Evolutionary conservation across 2,113 vertebrate genomes (phyloP).

Genomic region (Cyprinus carpio): DNA sequence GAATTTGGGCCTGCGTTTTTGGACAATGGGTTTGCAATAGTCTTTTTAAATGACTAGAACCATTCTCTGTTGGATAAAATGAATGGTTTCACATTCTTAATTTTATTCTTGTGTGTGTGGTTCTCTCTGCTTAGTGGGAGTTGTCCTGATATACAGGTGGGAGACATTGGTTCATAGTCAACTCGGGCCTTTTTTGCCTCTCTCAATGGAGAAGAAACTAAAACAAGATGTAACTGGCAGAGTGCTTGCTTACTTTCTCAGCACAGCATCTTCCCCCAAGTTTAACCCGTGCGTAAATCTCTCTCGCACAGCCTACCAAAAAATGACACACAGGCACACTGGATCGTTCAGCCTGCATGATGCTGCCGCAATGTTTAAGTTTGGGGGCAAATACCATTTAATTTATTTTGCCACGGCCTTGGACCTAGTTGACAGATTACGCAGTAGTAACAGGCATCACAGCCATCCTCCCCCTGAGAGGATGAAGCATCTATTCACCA

Average conservation of each 20-base stretch:
- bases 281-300: no score
- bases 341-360: no score
- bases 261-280: no score
- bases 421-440: no score
- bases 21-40: background rate
- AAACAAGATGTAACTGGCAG: constrained; percentile 69
- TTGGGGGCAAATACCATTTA: no score
- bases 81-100: constrained; percentile 66
- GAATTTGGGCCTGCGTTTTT: constrained; percentile 9
- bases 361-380: no score
- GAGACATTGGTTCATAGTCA: constrained; percentile 68
- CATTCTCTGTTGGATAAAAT: constrained; percentile 64
- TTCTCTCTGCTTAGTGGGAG: constrained; percentile 24
- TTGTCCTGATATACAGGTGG: constrained; percentile 64
- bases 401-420: no score
- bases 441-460: background rate
- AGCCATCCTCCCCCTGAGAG: constrained; percentile 10
- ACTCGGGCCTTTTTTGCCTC: constrained; percentile 65
- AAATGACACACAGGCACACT: no score
- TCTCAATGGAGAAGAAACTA: constrained; percentile 68
- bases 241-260: no score
- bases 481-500: constrained; percentile 44
- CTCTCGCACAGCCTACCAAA: constrained; percentile 49
- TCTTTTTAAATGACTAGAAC: constrained; percentile 17
- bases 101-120: constrained; percentile 49